A percentile compares a stretch with the other conserved stretches of the same genome.
Conservation (phyloP, 2,888 invertebrate species). For the Malachius bipustulatus region DNA sequence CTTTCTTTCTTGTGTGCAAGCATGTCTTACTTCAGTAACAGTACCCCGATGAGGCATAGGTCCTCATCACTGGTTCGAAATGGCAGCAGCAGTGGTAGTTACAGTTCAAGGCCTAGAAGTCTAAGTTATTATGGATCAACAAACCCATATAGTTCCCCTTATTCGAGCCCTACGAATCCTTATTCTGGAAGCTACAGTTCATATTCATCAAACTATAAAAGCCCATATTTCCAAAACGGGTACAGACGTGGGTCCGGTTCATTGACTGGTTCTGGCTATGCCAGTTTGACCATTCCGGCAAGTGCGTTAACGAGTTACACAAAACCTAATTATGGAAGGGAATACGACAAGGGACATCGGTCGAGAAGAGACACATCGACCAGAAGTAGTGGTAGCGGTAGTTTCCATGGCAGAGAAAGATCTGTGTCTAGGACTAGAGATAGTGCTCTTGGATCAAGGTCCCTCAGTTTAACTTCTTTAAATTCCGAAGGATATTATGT, state of each 20-base stretch:
- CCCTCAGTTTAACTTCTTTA: conserved; percentile 54
- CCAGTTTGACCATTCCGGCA: conserved; percentile 53
- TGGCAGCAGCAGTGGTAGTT: conserved; percentile 19
- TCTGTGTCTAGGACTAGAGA: conserved; percentile 26
- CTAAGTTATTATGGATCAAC: conserved; percentile 27
- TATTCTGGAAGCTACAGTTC: conserved; percentile 26
- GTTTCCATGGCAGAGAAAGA: conserved; percentile 29
- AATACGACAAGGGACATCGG: conserved; percentile 36
- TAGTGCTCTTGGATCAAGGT: conserved; percentile 39
- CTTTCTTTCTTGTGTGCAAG: conserved; percentile 1
- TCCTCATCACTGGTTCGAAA: conserved; percentile 30
- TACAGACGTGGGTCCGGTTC: conserved; percentile 46
- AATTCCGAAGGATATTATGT: conserved; percentile 79
- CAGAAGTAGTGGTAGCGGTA: conserved; percentile 19
- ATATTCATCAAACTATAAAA: conserved; percentile 30
- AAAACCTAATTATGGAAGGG: conserved; percentile 38
- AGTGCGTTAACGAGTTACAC: conserved; percentile 45
- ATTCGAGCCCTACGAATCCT: conserved; percentile 23
- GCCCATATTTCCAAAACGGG: conserved; percentile 38
- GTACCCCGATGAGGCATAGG: conserved; percentile 29
- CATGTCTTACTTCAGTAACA: conserved; percentile 26
- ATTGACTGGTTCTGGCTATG: conserved; percentile 45
- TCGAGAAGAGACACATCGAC: conserved; percentile 28
- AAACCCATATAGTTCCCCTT: conserved; percentile 22
- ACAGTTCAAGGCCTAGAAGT: conserved; percentile 28